A percentile compares a stretch with the other conserved stretches of the same genome.
Evolutionary conservation across 2,888 invertebrate species (phyloP).

Genomic region (Dusona sp.): DNA sequence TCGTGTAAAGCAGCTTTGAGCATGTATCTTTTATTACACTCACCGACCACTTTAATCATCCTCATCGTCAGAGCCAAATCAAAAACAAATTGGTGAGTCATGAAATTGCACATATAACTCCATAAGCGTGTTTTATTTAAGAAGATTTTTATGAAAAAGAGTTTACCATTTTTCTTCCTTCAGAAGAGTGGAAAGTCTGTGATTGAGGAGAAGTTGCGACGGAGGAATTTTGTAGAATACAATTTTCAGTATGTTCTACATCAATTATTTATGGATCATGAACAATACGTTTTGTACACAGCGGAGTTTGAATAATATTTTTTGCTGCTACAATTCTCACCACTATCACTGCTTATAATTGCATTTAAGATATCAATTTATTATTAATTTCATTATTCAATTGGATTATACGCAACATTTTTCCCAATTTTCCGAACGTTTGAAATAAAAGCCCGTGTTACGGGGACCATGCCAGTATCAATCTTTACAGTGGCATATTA

Average conservation of each 20-base stretch:
- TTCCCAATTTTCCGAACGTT: background rate
- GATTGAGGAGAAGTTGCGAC: background rate
- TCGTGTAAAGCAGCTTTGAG: slow-evolving; percentile 1
- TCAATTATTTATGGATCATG: background rate
- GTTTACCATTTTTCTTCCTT: background rate
- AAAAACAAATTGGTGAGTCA: background rate
- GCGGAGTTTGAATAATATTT: background rate
- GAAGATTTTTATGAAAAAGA: background rate
- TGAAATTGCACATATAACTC: background rate
- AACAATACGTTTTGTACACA: background rate
- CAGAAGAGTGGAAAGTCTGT: background rate
- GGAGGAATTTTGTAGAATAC: background rate
- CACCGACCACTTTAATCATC: background rate
- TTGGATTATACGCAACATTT: background rate
- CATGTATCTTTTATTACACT: background rate
- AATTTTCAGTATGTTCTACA: background rate
- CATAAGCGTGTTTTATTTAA: background rate
- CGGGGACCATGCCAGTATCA: too few relatives aligned
- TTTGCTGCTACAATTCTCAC: background rate
- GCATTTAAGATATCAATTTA: background rate
- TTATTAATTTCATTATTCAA: background rate
- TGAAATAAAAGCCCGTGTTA: too few relatives aligned
- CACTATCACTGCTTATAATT: background rate
- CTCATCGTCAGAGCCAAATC: background rate
- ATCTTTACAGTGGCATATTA: background rate